Evolutionary conservation across 2,113 vertebrate genomes (phyloP).

Genomic region (Maccullochella peelii): DNA sequence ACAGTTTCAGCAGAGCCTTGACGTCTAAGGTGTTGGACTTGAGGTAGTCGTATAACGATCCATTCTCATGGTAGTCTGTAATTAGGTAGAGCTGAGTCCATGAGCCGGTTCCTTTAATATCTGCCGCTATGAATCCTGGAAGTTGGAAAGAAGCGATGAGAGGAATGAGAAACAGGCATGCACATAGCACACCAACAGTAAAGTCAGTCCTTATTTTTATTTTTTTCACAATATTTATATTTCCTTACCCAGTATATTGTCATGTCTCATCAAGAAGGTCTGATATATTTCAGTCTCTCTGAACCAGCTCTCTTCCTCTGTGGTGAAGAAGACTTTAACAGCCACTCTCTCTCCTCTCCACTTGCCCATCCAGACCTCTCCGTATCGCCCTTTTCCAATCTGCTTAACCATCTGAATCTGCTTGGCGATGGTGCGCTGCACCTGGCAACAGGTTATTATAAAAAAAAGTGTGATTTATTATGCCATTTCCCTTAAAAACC

Average conservation of each 20-base stretch:
- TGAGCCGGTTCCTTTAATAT: conserved; percentile 98
- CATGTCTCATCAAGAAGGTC: conserved; percentile 98
- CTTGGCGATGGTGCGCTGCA: conserved; percentile 98
- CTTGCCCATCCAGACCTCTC: conserved; percentile 99
- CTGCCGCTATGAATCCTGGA: conserved; percentile 96
- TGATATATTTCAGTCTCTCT: conserved; percentile 99
- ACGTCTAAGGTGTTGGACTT: conserved; percentile 95
- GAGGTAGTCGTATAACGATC: conserved; percentile 96
- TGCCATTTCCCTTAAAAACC: background rate
- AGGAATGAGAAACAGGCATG: background rate
- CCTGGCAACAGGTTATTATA: conserved; percentile 79
- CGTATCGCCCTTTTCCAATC: conserved; percentile 98
- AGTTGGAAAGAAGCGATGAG: background rate
- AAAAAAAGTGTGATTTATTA: background rate
- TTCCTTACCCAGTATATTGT: conserved; percentile 96
- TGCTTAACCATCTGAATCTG: conserved; percentile 99
- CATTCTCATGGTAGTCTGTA: conserved; percentile 97
- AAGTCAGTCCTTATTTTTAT: background rate
- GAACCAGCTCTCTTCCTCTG: conserved; percentile 99
- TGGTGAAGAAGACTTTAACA: conserved; percentile 98
- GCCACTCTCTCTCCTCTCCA: conserved; percentile 98
- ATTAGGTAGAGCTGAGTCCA: conserved; percentile 99
- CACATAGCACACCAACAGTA: background rate
- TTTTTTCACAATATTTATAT: background rate
- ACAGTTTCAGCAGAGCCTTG: conserved; percentile 90